Evolutionary conservation across 2,797 vertebrate species (phyloP).

Genomic region (Hyperoplus immaculatus): DNA sequence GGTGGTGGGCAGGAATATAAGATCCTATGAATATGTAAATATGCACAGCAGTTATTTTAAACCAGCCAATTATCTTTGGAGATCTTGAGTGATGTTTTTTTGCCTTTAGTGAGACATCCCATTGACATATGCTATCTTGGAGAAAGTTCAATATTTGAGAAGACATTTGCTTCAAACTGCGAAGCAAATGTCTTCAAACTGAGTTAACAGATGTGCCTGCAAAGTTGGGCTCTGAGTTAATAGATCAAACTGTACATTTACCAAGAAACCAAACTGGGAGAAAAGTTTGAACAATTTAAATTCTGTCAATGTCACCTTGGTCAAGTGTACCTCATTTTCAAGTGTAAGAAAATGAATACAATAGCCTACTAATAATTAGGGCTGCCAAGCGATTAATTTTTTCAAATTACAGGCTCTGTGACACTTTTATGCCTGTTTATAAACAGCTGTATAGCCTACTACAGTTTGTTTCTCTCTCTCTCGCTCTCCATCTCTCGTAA

Average conservation of each 20-base stretch:
- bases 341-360: too few species aligned
- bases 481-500: too few species aligned
- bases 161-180: not conserved
- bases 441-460: too few species aligned
- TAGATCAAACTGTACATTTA: slow-evolving; percentile 15
- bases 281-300: not conserved
- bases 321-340: not conserved
- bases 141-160: slow-evolving; percentile 23
- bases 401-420: too few species aligned
- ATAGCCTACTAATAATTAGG: too few species aligned
- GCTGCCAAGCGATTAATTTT: too few species aligned
- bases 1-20: too few species aligned
- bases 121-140: not conserved
- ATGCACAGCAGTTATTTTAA: not conserved
- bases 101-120: not conserved
- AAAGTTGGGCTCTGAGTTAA: not conserved
- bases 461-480: too few species aligned
- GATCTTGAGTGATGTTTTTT: not conserved
- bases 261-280: not conserved
- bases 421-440: too few species aligned
- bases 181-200: too few species aligned
- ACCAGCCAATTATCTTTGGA: not conserved
- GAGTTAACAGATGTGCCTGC: not conserved
- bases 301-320: not conserved
- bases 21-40: not conserved